Conservation (phyloP, 1,140 invertebrate genomes). For the Myzus persicae region DNA sequence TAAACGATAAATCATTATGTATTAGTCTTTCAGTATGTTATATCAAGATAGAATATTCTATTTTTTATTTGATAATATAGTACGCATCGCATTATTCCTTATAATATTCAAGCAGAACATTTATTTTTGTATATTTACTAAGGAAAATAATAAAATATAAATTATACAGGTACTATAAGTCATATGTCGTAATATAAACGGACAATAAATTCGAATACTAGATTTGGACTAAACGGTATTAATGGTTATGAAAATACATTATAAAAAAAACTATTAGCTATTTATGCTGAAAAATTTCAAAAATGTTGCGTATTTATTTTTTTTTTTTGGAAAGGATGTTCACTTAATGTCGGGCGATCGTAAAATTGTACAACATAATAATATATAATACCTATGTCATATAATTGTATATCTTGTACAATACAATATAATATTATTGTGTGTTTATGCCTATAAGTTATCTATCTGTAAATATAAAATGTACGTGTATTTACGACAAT, state of each 20-base stretch:
- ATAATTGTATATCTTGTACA: too few species aligned
- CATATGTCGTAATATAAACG: not conserved
- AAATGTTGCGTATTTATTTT: too few species aligned
- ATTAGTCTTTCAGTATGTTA: too few species aligned
- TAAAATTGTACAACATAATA: not conserved
- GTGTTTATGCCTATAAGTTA: not conserved
- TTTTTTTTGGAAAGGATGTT: too few species aligned
- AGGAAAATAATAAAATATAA: not conserved
- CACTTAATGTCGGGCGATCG: not conserved
- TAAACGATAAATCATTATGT: too few species aligned
- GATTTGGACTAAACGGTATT: not conserved
- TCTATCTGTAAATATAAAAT: not conserved
- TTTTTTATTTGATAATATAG: not conserved
- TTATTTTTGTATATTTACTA: not conserved
- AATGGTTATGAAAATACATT: not conserved
- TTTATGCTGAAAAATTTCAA: not conserved
- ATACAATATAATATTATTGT: not conserved
- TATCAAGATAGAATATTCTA: too few species aligned
- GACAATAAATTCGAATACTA: not conserved
- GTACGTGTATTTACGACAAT: not conserved
- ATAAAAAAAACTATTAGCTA: not conserved
- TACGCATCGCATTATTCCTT: too few species aligned
- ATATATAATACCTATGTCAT: too few species aligned
- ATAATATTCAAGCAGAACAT: not conserved
- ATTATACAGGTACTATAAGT: too few species aligned